Conservation (phyloP, 2,113 vertebrate species). For the Neoarius graeffei region DNA sequence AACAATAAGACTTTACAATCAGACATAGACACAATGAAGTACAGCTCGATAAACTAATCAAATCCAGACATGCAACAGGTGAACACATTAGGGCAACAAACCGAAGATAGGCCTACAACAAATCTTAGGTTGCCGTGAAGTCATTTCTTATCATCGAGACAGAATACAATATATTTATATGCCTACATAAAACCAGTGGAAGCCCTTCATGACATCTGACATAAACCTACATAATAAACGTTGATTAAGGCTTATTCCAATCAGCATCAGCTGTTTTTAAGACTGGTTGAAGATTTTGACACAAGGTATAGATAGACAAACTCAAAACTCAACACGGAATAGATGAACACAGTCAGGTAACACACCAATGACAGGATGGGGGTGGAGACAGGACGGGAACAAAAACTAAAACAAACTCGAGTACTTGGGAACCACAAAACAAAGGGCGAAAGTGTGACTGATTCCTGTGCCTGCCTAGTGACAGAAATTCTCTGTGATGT, state of each 20-base stretch:
- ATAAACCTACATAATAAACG: not conserved
- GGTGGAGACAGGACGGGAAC: too few species aligned
- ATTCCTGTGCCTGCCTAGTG: not conserved
- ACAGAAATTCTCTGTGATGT: not conserved
- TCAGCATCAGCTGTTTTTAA: not conserved
- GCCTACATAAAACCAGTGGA: not conserved
- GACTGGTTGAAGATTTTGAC: not conserved
- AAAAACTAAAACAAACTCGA: not conserved
- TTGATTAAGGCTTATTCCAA: not conserved
- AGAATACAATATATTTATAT: too few species aligned
- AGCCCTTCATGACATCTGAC: not conserved
- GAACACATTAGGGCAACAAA: not conserved
- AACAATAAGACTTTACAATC: too few species aligned
- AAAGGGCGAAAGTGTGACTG: not conserved
- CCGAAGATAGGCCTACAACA: not conserved
- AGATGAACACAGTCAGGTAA: not conserved
- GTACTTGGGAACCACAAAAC: not conserved
- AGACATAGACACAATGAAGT: too few species aligned
- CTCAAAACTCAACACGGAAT: not conserved
- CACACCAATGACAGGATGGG: not conserved
- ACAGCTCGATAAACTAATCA: not conserved
- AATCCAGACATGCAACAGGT: not conserved
- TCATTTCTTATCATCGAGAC: too few species aligned
- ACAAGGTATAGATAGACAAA: not conserved
- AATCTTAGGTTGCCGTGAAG: too few species aligned